phyloP scores from a whole-genome alignment of 2,113 vertebrate genomes.

The Clinocottus analis region DNA sequence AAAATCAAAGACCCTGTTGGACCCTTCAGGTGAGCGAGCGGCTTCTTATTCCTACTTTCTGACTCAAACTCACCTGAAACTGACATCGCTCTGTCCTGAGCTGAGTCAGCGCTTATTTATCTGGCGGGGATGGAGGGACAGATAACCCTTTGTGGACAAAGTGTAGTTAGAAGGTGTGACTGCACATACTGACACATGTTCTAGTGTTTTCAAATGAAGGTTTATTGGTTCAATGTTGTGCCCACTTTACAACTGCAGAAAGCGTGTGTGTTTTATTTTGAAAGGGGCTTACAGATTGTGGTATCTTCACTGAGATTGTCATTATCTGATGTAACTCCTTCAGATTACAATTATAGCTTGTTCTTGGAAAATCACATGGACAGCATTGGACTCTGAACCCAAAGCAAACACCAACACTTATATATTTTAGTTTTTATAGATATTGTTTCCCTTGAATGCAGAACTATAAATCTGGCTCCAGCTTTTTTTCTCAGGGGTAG shows the following conservation, averaged over 20 bases:
- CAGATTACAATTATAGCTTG: neutral
- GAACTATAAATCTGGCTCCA: neutral
- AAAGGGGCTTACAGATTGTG: neutral
- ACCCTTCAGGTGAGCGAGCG: constrained; percentile 80
- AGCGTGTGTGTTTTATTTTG: neutral
- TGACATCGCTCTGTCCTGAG: neutral
- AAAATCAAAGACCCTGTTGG: constrained; percentile 75
- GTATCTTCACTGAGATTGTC: constrained; percentile 5
- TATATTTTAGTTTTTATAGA: neutral
- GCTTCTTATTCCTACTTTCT: no score
- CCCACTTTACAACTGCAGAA: neutral
- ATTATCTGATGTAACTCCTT: neutral
- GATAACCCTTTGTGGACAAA: neutral
- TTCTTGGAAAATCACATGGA: neutral
- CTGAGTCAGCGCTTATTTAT: neutral
- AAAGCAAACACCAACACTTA: neutral
- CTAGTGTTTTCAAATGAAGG: neutral
- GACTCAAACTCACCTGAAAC: neutral
- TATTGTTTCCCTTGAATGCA: neutral
- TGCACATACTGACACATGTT: neutral
- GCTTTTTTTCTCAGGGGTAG: neutral
- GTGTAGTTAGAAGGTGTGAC: neutral
- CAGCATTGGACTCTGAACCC: neutral
- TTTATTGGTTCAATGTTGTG: neutral
- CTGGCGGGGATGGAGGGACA: neutral